Conservation (phyloP, 2,888 invertebrate genomes). For the Mimumesa dahlbomi region DNA sequence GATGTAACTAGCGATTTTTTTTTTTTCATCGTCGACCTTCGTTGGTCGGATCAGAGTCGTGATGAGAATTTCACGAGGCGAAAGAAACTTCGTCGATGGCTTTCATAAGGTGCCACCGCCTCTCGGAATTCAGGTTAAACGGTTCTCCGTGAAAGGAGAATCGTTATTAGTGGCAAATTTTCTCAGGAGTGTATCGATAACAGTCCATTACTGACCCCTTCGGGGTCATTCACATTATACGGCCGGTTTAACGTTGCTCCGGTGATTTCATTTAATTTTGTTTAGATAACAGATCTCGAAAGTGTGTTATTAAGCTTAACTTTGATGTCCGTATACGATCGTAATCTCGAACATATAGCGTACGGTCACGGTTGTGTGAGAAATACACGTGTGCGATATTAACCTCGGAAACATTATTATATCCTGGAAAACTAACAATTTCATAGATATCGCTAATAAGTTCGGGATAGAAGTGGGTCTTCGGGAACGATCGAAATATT, state of each 20-base stretch:
- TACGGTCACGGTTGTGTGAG: too few relatives aligned
- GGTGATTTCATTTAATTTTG: constrained; percentile 6
- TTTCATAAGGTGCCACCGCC: constrained; percentile 23
- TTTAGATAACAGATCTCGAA: constrained; percentile 13
- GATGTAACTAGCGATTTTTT: too few relatives aligned
- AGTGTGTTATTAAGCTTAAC: background rate
- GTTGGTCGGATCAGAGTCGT: constrained; percentile 24
- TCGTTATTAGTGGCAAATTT: constrained; percentile 45
- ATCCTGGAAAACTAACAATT: too few relatives aligned
- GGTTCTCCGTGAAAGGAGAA: constrained; percentile 43
- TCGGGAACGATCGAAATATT: too few relatives aligned
- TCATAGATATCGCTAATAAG: too few relatives aligned
- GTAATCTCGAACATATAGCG: too few relatives aligned
- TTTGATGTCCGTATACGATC: too few relatives aligned
- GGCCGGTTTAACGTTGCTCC: constrained; percentile 5
- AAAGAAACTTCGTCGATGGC: constrained; percentile 13
- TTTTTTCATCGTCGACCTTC: too few relatives aligned
- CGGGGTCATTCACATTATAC: background rate
- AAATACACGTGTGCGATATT: too few relatives aligned
- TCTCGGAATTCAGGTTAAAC: constrained; percentile 55
- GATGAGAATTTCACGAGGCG: constrained; percentile 35
- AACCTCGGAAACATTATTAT: too few relatives aligned
- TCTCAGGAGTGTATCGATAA: constrained; percentile 36
- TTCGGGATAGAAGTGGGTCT: too few relatives aligned
- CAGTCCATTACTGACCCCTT: constrained; percentile 20